phyloP scores from a whole-genome alignment of 2,888 invertebrate genomes.

The Dione vanillae region DNA sequence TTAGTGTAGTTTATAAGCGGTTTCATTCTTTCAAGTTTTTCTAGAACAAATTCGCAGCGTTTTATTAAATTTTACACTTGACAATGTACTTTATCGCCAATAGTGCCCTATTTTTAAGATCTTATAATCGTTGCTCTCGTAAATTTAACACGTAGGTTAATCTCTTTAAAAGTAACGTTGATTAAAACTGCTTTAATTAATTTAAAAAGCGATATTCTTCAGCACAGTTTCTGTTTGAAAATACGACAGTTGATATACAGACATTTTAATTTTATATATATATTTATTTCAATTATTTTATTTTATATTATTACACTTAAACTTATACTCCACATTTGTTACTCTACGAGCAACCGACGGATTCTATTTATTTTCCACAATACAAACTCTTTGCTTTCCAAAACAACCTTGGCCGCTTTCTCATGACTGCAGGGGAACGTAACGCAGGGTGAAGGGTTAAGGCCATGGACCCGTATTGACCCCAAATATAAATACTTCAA shows the following conservation, averaged over 20 bases:
- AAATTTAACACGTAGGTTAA: neutral
- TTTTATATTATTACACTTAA: no score
- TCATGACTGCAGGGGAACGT: conserved; percentile 1
- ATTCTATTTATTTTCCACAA: neutral
- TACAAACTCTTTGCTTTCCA: neutral
- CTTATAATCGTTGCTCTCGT: neutral
- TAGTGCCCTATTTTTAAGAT: neutral
- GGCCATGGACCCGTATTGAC: conserved; percentile 3
- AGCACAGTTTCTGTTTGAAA: neutral
- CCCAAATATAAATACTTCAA: conserved; percentile 7
- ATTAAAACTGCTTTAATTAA: no score
- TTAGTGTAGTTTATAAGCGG: neutral
- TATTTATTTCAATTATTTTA: neutral
- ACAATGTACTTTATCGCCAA: neutral
- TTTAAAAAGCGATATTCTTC: no score
- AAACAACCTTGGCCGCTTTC: conserved; percentile 7
- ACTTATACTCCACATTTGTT: no score
- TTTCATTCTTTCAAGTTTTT: neutral
- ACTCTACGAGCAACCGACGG: neutral
- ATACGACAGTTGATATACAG: no score
- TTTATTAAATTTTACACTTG: neutral
- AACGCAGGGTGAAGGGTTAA: conserved; percentile 3
- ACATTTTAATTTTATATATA: no score
- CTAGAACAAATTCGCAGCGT: neutral
- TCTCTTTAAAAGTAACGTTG: neutral